Conservation (phyloP, 2,113 vertebrate genomes). For the Cyprinus carpio region DNA sequence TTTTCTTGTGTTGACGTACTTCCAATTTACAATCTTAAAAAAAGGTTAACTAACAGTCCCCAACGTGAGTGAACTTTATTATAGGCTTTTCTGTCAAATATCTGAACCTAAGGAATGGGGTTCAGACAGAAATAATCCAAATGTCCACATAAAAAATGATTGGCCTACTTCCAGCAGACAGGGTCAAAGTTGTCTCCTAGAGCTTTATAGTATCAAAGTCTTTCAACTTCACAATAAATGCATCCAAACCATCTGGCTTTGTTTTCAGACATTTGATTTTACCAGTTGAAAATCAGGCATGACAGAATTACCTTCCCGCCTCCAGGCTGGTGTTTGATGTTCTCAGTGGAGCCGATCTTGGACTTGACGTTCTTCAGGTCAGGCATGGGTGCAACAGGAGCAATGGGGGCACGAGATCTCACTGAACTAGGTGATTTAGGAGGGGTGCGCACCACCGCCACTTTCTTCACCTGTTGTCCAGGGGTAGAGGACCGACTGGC, state of each 20-base stretch:
- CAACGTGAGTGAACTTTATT: not conserved
- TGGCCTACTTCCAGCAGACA: too few relatives aligned
- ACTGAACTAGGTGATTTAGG: slow-evolving; percentile 86
- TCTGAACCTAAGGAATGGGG: not conserved
- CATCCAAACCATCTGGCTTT: slow-evolving; percentile 60
- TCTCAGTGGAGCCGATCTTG: slow-evolving; percentile 91
- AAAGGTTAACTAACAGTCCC: not conserved
- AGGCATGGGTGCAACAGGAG: slow-evolving; percentile 81
- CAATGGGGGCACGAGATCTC: slow-evolving; percentile 78
- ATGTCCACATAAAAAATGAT: not conserved
- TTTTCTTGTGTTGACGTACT: not conserved
- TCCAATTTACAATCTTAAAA: not conserved
- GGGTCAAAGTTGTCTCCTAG: not conserved
- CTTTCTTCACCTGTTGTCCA: slow-evolving; percentile 86
- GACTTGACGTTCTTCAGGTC: slow-evolving; percentile 89
- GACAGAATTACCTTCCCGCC: slow-evolving; percentile 84
- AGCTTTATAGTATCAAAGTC: not conserved
- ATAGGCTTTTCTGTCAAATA: not conserved
- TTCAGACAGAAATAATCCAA: not conserved
- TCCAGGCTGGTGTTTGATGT: slow-evolving; percentile 89
- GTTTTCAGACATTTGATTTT: slow-evolving; percentile 79
- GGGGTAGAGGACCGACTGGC: slow-evolving; percentile 83
- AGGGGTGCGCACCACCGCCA: slow-evolving; percentile 88
- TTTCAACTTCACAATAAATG: not conserved
- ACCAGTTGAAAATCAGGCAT: not conserved